Base-by-base conservation (phyloP, 2,888 invertebrate species). In the Dendrolimus pini region DNA sequence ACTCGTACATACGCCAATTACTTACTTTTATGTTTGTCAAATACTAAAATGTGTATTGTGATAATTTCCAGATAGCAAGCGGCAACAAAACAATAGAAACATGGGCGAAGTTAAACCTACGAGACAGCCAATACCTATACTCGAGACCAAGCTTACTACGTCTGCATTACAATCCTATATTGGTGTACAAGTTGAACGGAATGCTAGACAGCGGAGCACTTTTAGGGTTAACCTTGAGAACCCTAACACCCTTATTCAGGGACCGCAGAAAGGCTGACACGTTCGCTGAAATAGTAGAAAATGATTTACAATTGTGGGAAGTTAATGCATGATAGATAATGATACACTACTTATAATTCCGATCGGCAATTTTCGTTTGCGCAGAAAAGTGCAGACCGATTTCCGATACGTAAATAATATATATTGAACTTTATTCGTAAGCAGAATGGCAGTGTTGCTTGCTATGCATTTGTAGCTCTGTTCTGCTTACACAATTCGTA, bases 261-360 rank as follows among this genome's bases (percentile, higher is more conserved):
- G 94, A 96, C 63, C 90, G 91, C 3, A 80, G 85, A 7, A 95
- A 94, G 77, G 92, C 93, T 55, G 91, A 93, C 58, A 96, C 94
- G 93, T 97, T 95, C 78, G 93, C 94, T 52, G 96, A 97, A 82
- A 94, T 96, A n/a, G 92, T 97, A 57, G 96, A 96, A 77, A 97
- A 97, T 82, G 95, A 96, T 80, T 91, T 96, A 75, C 95, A 95
- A 78, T 82, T 97, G 62, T 97, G 97, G 96, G 97, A 97, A 60
- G 72, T 86, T 0, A 89, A 89, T 60, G 81, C 82, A 47, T 47
- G 47, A 47, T 47, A 47, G 47, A 8, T 12, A 2, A 7, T n/a
- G n/a, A n/a, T n/a, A 30, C 30, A 30, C 30, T 30, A 30, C 30
- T 30, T 30, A 30, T 30, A 30, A 6, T 30, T 30, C 30, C 30